A percentile compares a stretch with the other conserved stretches of the same genome.
Conservation (phyloP, 1,140 invertebrate genomes). For the Tribolium castaneum region DNA sequence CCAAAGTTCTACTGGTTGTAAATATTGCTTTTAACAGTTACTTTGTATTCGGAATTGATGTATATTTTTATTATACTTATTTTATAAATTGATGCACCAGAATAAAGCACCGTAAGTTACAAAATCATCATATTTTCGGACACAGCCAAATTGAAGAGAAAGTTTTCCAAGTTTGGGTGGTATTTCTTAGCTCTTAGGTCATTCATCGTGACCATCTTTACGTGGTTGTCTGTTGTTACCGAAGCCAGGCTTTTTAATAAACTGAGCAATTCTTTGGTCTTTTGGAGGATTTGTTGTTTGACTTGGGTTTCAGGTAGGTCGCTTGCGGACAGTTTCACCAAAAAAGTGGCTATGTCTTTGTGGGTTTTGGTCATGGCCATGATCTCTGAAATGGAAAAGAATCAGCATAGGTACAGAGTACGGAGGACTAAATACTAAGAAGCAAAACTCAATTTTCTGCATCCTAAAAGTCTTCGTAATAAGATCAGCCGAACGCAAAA, state of each 20-base stretch:
- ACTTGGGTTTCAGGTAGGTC: slow-evolving; percentile 24
- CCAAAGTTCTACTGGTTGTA: slow-evolving; percentile 75
- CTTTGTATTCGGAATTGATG: not conserved
- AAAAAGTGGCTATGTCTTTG: slow-evolving; percentile 44
- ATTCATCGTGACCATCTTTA: slow-evolving; percentile 46
- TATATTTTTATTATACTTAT: slow-evolving; percentile 11
- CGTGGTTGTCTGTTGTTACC: slow-evolving; percentile 66
- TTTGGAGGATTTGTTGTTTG: slow-evolving; percentile 24
- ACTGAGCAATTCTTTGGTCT: slow-evolving; percentile 41
- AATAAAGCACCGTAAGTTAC: slow-evolving; percentile 17
- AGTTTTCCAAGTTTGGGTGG: slow-evolving; percentile 43
- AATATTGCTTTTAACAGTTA: slow-evolving; percentile 42
- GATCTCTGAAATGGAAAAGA: slow-evolving; percentile 28
- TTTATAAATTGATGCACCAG: not conserved
- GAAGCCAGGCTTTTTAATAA: slow-evolving; percentile 41
- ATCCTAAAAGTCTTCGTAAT: too few relatives aligned
- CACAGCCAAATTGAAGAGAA: slow-evolving; percentile 52
- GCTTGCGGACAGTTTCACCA: slow-evolving; percentile 35
- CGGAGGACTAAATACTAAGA: too few relatives aligned
- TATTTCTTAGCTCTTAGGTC: slow-evolving; percentile 45
- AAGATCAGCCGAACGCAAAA: too few relatives aligned
- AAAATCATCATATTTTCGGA: slow-evolving; percentile 55
- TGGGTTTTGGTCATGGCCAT: slow-evolving; percentile 50
- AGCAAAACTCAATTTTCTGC: too few relatives aligned
- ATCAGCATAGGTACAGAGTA: too few relatives aligned